Conservation (phyloP, 2,888 invertebrate species). For the Schrankia costaestrigalis region DNA sequence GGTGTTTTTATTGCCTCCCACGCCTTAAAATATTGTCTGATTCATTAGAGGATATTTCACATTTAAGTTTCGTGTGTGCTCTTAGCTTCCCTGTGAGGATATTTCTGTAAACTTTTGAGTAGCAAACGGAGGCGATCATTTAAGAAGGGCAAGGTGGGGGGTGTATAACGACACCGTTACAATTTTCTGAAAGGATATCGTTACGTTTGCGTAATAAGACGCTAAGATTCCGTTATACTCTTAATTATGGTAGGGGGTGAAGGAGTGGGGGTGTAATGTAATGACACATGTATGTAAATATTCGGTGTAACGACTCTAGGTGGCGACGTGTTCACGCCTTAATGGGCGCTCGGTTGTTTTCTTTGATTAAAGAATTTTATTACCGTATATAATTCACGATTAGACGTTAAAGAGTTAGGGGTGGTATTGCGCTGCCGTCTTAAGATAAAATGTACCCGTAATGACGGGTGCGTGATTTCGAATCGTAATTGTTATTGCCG, state of each 20-base stretch:
- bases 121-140: slow-evolving; percentile 66
- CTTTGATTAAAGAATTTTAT: slow-evolving; percentile 82
- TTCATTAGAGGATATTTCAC: slow-evolving; percentile 80
- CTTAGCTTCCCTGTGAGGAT: slow-evolving; percentile 55
- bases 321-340: slow-evolving; percentile 75
- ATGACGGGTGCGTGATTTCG: slow-evolving; percentile 76
- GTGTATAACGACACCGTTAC: slow-evolving; percentile 70
- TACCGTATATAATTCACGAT: slow-evolving; percentile 79
- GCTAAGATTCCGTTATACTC: slow-evolving; percentile 80
- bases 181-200: slow-evolving; percentile 80
- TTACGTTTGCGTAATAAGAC: slow-evolving; percentile 79
- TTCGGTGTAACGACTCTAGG: slow-evolving; percentile 73
- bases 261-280: slow-evolving; percentile 50
- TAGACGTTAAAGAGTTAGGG: slow-evolving; percentile 74
- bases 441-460: slow-evolving; percentile 72
- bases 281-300: slow-evolving; percentile 81
- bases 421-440: slow-evolving; percentile 51
- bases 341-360: slow-evolving; percentile 77
- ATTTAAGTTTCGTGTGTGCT: slow-evolving; percentile 76
- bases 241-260: slow-evolving; percentile 67
- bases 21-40: slow-evolving; percentile 81
- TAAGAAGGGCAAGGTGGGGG: slow-evolving; percentile 44
- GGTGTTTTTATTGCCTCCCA: slow-evolving; percentile 76
- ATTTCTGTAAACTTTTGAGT: slow-evolving; percentile 61
- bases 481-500: slow-evolving; percentile 73